Base-by-base conservation (phyloP, 2,113 vertebrate genomes). In the Leptosomus discolor region DNA sequence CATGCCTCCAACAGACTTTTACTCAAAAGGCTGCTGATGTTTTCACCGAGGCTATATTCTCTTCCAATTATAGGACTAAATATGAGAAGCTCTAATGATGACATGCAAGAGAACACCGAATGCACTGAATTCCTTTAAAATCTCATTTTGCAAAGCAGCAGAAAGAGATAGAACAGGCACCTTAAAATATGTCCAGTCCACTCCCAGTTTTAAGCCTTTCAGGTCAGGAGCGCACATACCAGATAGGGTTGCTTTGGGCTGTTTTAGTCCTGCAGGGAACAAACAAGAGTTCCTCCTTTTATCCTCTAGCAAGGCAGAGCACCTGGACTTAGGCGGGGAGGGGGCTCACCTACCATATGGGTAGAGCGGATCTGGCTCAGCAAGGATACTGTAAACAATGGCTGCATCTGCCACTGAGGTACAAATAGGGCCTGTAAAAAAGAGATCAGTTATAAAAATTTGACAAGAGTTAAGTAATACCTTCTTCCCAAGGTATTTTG, bases 121-220 rank as follows among this genome's bases (percentile, higher is more conserved):
- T 34, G 26, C 21, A 58, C 8, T 56, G 20, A 77, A 74, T 39
- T 69, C 23, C n/a, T 82, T 84, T 71, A 78, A 74, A 81, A 63
- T 45, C 37, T 77, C 26, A 53, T 45, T 86, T 76, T 85, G 45
- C 56, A 94, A 92, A 92, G 39, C 64, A 94, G 46, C 32, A 46
- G 48, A 71, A 8, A 88, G 12, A 75, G 27, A 32, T 2, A 69
- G 57, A 94, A 36, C 5, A 77, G 15, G 65, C 27, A 98, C 97
- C 97, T 97, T 97, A 96, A 98, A 98, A 94, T 95, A 97, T 0
- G 65, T 96, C 97, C 97, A 97, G 80, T 98, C 97, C 80, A 98
- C 89, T 79, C 97, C 97, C 43, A 98, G 73, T 85, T 97, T 98
- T 81, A 98, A 90, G 81, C 94, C 97, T 86, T 97, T 94, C 88